Evolutionary conservation across 1,140 invertebrate genomes (phyloP), one percentile per base, ranked within the genome.

Genomic region (Zaprionus taronus): DNA sequence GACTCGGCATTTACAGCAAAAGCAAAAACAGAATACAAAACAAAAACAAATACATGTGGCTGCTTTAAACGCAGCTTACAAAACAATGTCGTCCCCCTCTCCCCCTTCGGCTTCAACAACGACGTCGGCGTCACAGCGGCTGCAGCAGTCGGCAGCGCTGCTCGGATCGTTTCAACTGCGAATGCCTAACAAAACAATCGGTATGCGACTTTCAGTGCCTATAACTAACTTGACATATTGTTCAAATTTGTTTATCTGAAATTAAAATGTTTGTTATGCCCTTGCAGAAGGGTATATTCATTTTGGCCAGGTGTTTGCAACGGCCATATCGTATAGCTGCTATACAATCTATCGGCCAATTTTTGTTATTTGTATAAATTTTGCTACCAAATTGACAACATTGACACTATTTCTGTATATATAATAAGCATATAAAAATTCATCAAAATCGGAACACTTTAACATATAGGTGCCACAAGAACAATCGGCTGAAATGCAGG

Each of bases 1-100:
- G 60, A 64, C 77, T 66, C 75, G 72, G 62, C 76, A 68, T 51
- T 79, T 74, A 53, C 53, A 73, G 66, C 70, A 76, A 68, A 9
- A 53, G 56, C 71, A 49, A 41, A 51, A 56, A 2, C 34, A 26
- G 14, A 53, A 65, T 12, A 6, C 17, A 65, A 36, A 4, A 36
- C 14, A 56, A 53, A 68, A 55, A 12, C 71, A 62, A 69, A 69
- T 26, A 69, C 41, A 63, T 26, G 31, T 69, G 38, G 69, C 69
- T 69, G 65, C 58, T 28, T 31, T 15, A 71, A 76, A 65, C 68
- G 44, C 53, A 75, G 72, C 58, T 75, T 70, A 63, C 58, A 75
- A 75, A 58, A 49, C 14, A 49, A 22, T 64, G 64, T 53, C 49
- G 36, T 17, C 20, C 24, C 28, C 9, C 7, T n/a, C 24, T 1